Percentiles rank a stretch among this genome's conserved stretches.
Evolutionary conservation across 2,888 invertebrate species (phyloP).

Genomic region (Drosophila seclusa): DNA sequence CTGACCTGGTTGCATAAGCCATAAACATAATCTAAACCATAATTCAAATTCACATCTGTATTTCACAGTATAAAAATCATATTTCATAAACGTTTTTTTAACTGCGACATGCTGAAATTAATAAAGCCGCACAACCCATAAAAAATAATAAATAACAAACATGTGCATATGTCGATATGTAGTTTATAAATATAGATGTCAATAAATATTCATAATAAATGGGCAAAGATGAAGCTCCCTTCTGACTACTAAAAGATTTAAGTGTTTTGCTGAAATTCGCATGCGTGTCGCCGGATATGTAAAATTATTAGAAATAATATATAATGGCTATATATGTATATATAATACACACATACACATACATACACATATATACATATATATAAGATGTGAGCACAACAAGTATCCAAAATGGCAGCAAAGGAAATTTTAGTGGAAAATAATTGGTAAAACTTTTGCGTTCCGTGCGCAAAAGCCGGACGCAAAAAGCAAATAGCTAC

Average conservation of each 20-base stretch:
- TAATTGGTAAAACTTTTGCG: constrained; percentile 47
- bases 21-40: constrained; percentile 42
- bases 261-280: constrained; percentile 52
- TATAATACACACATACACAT: constrained; percentile 50
- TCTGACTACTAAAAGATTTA: constrained; percentile 22
- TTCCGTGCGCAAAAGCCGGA: constrained; percentile 72
- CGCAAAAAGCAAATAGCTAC: constrained; percentile 48
- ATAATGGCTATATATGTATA: constrained; percentile 67
- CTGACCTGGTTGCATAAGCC: constrained; percentile 43
- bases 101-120: constrained; percentile 14
- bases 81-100: constrained; percentile 16
- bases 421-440: constrained; percentile 44
- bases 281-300: constrained; percentile 62
- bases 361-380: constrained; percentile 9
- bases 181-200: constrained; percentile 15
- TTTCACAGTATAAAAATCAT: not conserved
- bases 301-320: constrained; percentile 62
- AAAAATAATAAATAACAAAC: constrained; percentile 8
- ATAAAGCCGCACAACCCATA: constrained; percentile 15
- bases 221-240: not conserved
- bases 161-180: constrained; percentile 8
- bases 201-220: constrained; percentile 5
- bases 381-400: constrained; percentile 28
- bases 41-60: constrained; percentile 32
- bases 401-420: constrained; percentile 63